phyloP scores from a whole-genome alignment of 2,888 invertebrate genomes.

The Lepas anatifera region DNA sequence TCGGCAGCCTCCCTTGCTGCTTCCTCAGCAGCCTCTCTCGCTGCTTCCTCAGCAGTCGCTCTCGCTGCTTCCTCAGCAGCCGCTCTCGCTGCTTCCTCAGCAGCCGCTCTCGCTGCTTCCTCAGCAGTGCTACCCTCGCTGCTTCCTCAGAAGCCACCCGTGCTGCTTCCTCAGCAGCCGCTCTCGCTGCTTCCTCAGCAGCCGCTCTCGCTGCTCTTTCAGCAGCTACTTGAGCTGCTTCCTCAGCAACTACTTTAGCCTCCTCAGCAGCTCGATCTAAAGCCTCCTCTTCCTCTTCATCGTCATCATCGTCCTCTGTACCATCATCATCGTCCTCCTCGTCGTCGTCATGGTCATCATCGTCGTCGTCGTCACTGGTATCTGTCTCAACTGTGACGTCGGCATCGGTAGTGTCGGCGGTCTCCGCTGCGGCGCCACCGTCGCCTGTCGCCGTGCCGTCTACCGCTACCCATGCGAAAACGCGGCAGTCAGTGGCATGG shows the following conservation, averaged over 20 bases:
- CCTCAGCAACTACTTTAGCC: too few relatives aligned
- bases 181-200: too few relatives aligned
- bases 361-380: not conserved
- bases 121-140: slow-evolving; percentile 16
- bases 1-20: too few relatives aligned
- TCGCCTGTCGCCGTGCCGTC: not conserved
- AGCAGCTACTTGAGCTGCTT: too few relatives aligned
- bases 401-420: not conserved
- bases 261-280: too few relatives aligned
- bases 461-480: slow-evolving; percentile 8
- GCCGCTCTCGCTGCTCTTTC: too few relatives aligned
- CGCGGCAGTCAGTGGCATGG: not conserved
- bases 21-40: too few relatives aligned
- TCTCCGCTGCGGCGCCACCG: not conserved
- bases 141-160: too few relatives aligned
- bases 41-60: too few relatives aligned
- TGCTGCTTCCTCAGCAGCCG: too few relatives aligned
- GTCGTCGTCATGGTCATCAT: not conserved
- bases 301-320: slow-evolving; percentile 19
- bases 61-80: too few relatives aligned
- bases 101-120: slow-evolving; percentile 20
- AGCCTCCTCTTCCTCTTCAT: slow-evolving; percentile 23
- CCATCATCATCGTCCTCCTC: not conserved
- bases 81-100: too few relatives aligned
- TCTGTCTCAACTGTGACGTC: slow-evolving; percentile 5